Base-by-base conservation (phyloP, 2,113 vertebrate species). In the Opisthocomus hoazin region DNA sequence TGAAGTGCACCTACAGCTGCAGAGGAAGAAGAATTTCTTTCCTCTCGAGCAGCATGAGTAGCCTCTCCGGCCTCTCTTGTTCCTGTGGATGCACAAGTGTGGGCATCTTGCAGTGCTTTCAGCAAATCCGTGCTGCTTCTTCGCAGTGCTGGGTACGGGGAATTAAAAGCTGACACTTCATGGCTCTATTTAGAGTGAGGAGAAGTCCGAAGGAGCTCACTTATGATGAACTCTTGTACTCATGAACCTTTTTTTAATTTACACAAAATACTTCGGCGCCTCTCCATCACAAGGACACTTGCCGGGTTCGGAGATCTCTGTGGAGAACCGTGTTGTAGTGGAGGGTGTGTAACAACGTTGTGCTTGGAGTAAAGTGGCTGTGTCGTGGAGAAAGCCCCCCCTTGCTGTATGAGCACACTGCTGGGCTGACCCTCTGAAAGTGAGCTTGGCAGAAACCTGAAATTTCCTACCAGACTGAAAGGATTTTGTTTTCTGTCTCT, bases 71-170 rank as follows among this genome's bases (percentile, higher is more conserved):
- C 23, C 30, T 48, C n/a, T 66, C 26, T 12, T 50, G 18, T 37
- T 90, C 18, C 37, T 43, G 43, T 11, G 19, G n/a, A 51, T 60
- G n/a, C 12, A 75, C 41, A 50, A 74, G 15, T 46, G 45, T 73
- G 32, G 54, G 36, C 2, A 5, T 70, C 68, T 54, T 65, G 19
- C 80, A 61, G 45, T 11, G 11, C 20, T 80, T 90, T 77, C 66
- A 84, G 32, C 24, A 60, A 69, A 75, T 29, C 12, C 45, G 17
- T 18, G 6, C 9, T 24, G 37, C 17, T 77, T 51, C 22, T 26
- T 63, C 6, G 0, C 48, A 50, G 27, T 2, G 0, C n/a, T 65
- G 6, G 5, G 9, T 7, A 10, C 1, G 0, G 37, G 37, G 58
- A 73, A 51, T 73, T 78, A 57, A 68, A 50, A 78, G 9, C 46